Evolutionary conservation across 2,113 vertebrate genomes (phyloP), one percentile per base, ranked within the genome.

Genomic region (Polyodon spathula): DNA sequence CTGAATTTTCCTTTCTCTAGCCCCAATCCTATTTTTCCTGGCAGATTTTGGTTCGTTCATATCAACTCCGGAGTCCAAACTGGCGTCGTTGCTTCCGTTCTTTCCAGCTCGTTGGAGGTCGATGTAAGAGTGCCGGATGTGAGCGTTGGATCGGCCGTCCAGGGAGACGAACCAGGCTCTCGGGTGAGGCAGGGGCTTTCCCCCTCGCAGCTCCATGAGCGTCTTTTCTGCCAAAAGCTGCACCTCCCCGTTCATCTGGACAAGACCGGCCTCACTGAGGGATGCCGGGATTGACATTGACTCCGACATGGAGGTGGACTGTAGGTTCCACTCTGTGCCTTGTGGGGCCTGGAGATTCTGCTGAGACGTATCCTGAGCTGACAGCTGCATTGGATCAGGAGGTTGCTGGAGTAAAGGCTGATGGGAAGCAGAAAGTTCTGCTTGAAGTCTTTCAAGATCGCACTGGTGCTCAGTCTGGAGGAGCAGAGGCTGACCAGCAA

Each of bases 81-180:
- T 99, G 77, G 95, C 92, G 4, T 99, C 95, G 0, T 95, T 96
- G 42, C 87, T 91, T 43, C 85, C 80, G 0, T 90, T 91, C 71
- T 92, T 89, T 5, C 94, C 95, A 1, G 95, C 95, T 77, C 94
- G 88, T 85, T 99, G 97, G 66, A 99, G 90, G 78, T 99, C 95
- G 0, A 99, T 95, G 78, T 99, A 99, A 0, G 97, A 99, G 80
- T 99, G 97, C 71, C 95, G 92, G 58, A 98, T 92, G 0, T 97
- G 94, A 15, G 92, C 94, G 0, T 99, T 99, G 37, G 95, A 95
- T 65, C 93, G 90, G n/a, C 97, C 97, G 0, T 99, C 97, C 56
- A 99, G 78, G 37, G 95, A 99, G 59, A 99, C 95, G 42, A 99
- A 99, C 97, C 97, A 99, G 0, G 97, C 95, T 55, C 95, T 86